These are phyloP conservation scores for Oreochromis mossambicus DNA, from an alignment of 2,797 vertebrate genomes.

Conservation along the genomic window DNA sequence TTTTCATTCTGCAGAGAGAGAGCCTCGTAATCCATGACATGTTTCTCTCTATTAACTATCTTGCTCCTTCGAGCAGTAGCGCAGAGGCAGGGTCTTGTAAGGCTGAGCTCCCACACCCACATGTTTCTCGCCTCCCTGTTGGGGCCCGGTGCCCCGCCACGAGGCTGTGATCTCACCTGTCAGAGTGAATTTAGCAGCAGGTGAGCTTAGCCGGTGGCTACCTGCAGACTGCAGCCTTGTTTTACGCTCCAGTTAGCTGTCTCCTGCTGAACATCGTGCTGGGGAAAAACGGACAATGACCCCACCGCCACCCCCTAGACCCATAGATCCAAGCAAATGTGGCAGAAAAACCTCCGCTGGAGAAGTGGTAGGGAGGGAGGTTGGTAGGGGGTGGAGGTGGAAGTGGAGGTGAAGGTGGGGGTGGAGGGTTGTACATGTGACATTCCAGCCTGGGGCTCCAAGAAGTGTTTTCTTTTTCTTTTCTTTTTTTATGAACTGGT, in stretches of 20 bases:
- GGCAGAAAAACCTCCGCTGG: background rate
- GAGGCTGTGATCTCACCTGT: slow-evolving; percentile 69
- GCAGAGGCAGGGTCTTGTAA: slow-evolving; percentile 11
- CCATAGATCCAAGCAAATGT: background rate
- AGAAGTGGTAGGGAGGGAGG: background rate
- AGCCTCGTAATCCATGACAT: background rate
- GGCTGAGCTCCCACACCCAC: slow-evolving; percentile 25
- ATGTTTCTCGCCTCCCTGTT: slow-evolving; percentile 32
- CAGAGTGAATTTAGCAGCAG: slow-evolving; percentile 68
- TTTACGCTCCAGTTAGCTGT: slow-evolving; percentile 68
- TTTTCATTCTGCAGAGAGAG: background rate
- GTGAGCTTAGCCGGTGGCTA: slow-evolving; percentile 64
- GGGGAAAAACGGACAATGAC: slow-evolving; percentile 45
- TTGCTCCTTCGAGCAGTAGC: background rate
- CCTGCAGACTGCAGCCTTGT: slow-evolving; percentile 56
- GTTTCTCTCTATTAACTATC: slow-evolving; percentile 14
- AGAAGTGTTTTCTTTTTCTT: slow-evolving; percentile 6
- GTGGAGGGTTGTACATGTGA: background rate
- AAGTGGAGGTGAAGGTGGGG: background rate
- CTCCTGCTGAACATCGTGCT: slow-evolving; percentile 56
- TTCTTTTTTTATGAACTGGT: background rate
- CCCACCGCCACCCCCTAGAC: background rate
- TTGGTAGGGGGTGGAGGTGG: background rate
- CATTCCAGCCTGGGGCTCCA: slow-evolving; percentile 1
- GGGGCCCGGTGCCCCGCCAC: slow-evolving; percentile 43